A percentile compares a stretch with the other conserved stretches of the same genome.
These are phyloP conservation scores for Halocynthia roretzi DNA, from an alignment of 23 tunicate species.

Conservation along the genomic window DNA sequence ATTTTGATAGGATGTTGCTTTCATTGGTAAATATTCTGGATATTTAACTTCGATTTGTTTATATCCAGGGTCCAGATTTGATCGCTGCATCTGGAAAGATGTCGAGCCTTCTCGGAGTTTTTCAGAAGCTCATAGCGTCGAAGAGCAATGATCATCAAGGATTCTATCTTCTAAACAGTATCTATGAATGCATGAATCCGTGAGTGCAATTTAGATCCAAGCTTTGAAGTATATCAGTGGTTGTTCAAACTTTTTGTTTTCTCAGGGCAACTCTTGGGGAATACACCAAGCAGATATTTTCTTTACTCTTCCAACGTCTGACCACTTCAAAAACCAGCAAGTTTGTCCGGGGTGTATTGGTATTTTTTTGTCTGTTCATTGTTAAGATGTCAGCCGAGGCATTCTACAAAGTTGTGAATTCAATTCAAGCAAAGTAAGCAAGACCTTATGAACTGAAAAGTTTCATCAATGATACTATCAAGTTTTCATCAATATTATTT, in stretches of 20 bases:
- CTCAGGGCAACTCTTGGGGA: constrained; percentile 31
- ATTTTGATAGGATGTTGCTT: no score
- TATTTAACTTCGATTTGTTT: neutral
- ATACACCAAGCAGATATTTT: constrained; percentile 61
- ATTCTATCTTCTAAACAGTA: constrained; percentile 59
- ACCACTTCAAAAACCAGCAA: constrained; percentile 65
- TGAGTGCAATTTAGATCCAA: constrained; percentile 9
- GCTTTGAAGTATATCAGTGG: neutral
- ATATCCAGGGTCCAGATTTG: constrained; percentile 31
- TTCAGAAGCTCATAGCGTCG: constrained; percentile 89
- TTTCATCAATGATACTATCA: no score
- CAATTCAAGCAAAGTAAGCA: constrained; percentile 60
- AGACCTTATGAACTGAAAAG: neutral
- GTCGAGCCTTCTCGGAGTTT: constrained; percentile 69
- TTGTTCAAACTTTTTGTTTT: constrained; percentile 10
- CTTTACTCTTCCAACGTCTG: constrained; percentile 61
- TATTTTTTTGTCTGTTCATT: constrained; percentile 68
- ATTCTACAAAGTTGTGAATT: constrained; percentile 52
- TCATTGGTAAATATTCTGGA: neutral
- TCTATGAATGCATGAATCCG: constrained; percentile 60
- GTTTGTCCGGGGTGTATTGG: constrained; percentile 78
- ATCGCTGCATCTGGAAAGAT: constrained; percentile 51
- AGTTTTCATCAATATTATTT: neutral
- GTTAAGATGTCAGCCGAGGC: constrained; percentile 51
- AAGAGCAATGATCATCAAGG: constrained; percentile 85